Percentiles rank a stretch among this genome's conserved stretches.
These are phyloP conservation scores for Pseudoatta argentina DNA, from an alignment of 1,140 invertebrate genomes.

Conservation along the genomic window DNA sequence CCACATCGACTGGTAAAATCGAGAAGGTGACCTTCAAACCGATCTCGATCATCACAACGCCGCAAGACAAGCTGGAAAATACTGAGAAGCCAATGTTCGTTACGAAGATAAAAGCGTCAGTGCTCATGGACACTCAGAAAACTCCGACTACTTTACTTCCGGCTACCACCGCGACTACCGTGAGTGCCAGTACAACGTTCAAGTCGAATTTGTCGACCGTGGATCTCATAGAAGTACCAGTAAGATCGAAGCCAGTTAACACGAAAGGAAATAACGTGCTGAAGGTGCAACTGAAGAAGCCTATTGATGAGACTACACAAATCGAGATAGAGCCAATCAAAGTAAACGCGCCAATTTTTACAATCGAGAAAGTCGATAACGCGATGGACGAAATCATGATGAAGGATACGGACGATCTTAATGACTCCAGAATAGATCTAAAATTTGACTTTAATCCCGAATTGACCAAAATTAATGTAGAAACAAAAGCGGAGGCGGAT, in stretches of 20 bases:
- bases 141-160: not conserved
- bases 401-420: slow-evolving; percentile 46
- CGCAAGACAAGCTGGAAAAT: slow-evolving; percentile 71
- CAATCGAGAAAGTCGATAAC: slow-evolving; percentile 79
- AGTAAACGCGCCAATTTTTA: slow-evolving; percentile 79
- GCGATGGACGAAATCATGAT: slow-evolving; percentile 66
- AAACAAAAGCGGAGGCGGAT: slow-evolving; percentile 34
- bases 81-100: slow-evolving; percentile 80
- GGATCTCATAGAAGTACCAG: slow-evolving; percentile 58
- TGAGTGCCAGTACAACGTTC: slow-evolving; percentile 19
- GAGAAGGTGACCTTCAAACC: slow-evolving; percentile 85
- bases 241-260: slow-evolving; percentile 67
- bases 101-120: slow-evolving; percentile 82
- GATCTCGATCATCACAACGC: slow-evolving; percentile 73
- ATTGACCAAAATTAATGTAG: slow-evolving; percentile 75
- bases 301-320: slow-evolving; percentile 74
- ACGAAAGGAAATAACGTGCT: slow-evolving; percentile 77
- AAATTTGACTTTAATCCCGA: slow-evolving; percentile 81
- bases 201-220: slow-evolving; percentile 55
- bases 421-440: slow-evolving; percentile 76
- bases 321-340: slow-evolving; percentile 80
- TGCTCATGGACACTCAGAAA: slow-evolving; percentile 77
- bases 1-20: slow-evolving; percentile 79
- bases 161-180: not conserved
- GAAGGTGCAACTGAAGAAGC: slow-evolving; percentile 80